Conservation (phyloP, 2,888 invertebrate genomes). For the Deilephila elpenor region DNA sequence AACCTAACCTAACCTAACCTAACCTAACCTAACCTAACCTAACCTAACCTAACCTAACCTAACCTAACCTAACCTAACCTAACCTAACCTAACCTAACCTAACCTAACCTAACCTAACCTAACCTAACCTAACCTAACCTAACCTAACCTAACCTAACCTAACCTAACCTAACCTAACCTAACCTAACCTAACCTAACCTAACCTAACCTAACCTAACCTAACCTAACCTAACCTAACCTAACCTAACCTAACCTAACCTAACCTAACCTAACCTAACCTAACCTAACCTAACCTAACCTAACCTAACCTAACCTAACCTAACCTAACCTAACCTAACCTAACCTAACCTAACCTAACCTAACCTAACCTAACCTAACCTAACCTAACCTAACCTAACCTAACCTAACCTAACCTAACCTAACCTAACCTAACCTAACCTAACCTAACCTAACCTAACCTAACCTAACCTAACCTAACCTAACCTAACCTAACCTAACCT, state of each 20-base stretch:
- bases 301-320: constrained; percentile 40
- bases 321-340: constrained; percentile 39
- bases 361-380: constrained; percentile 31
- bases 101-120: constrained; percentile 28
- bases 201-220: no score
- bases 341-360: constrained; percentile 41
- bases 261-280: constrained; percentile 43
- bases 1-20: constrained; percentile 36
- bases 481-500: no score
- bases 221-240: background rate
- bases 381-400: constrained; percentile 37
- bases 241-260: constrained; percentile 39
- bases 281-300: constrained; percentile 45
- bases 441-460: constrained; percentile 37
- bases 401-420: constrained; percentile 40
- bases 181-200: constrained; percentile 40
- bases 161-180: constrained; percentile 39
- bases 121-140: constrained; percentile 36
- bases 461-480: constrained; percentile 35
- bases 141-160: constrained; percentile 38
- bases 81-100: constrained; percentile 34
- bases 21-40: constrained; percentile 36
- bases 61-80: constrained; percentile 35
- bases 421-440: constrained; percentile 38
- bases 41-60: constrained; percentile 36